Conservation (phyloP, 1,140 invertebrate species). For the Scylla paramamosain region DNA sequence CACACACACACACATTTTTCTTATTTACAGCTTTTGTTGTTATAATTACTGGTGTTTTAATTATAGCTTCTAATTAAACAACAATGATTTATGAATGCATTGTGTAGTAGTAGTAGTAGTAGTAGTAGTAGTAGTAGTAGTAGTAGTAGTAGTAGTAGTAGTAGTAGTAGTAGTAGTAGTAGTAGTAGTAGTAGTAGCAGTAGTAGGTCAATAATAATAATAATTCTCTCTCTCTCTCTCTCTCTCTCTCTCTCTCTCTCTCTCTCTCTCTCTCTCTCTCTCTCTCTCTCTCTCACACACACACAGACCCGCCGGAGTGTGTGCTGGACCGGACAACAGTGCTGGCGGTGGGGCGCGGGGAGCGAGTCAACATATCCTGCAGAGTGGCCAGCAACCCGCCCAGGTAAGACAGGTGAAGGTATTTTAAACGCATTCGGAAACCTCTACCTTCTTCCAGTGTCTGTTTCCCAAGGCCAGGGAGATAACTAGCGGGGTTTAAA, state of each 20-base stretch:
- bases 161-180: conserved; percentile 22
- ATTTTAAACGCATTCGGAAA: too few species aligned
- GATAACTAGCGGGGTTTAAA: too few species aligned
- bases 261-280: too few species aligned
- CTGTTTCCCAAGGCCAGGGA: too few species aligned
- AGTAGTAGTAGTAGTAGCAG: conserved; percentile 22
- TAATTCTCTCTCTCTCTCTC: too few species aligned
- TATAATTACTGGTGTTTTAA: too few species aligned
- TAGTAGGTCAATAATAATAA: background rate
- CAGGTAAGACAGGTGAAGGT: conserved; percentile 69
- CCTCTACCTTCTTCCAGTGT: too few species aligned
- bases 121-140: conserved; percentile 14
- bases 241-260: too few species aligned
- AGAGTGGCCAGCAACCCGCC: conserved; percentile 78
- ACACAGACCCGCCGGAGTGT: conserved; percentile 78
- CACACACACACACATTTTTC: background rate
- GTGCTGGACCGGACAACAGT: conserved; percentile 72
- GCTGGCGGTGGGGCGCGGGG: conserved; percentile 78
- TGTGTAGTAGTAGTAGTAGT: background rate
- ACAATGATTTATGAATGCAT: background rate
- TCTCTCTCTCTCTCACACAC: background rate
- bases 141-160: conserved; percentile 2
- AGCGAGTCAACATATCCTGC: conserved; percentile 78
- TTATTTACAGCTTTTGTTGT: too few species aligned
- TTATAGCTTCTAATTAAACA: background rate